phyloP scores from a whole-genome alignment of 2,888 invertebrate genomes.

The Balanococcus diminutus region DNA sequence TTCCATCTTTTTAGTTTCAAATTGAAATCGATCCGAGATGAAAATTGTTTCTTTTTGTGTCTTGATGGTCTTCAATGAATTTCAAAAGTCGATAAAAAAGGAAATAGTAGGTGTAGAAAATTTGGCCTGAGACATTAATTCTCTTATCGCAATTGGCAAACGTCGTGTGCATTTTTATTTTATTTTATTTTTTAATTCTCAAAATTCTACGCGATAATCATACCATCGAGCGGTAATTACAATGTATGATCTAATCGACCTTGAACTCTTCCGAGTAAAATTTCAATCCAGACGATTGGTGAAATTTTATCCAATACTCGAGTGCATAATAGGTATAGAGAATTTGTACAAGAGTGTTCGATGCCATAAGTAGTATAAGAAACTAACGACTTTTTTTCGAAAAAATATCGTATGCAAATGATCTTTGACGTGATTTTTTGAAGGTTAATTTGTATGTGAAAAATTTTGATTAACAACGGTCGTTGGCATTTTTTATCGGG shows the following conservation, averaged over 20 bases:
- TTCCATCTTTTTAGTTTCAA: background rate
- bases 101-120: background rate
- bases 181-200: no score
- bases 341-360: no score
- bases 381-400: no score
- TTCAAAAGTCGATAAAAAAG: background rate
- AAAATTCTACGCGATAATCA: background rate
- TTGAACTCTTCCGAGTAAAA: background rate
- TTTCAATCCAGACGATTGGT: background rate
- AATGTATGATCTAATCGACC: background rate
- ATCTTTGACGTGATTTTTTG: background rate
- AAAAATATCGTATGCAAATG: background rate
- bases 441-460: conserved; percentile 10
- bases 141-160: conserved; percentile 10
- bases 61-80: background rate
- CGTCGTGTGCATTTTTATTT: background rate
- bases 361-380: no score
- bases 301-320: background rate
- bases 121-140: background rate
- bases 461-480: conserved; percentile 17
- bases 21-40: background rate
- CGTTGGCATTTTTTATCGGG: conserved; percentile 20
- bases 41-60: background rate
- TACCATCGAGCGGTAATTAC: background rate
- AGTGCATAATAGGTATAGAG: background rate